Evolutionary conservation across 92 coral and sea anemone genomes (phyloP), one percentile per base, ranked within the genome.

Genomic region (Diadumene lineata): DNA sequence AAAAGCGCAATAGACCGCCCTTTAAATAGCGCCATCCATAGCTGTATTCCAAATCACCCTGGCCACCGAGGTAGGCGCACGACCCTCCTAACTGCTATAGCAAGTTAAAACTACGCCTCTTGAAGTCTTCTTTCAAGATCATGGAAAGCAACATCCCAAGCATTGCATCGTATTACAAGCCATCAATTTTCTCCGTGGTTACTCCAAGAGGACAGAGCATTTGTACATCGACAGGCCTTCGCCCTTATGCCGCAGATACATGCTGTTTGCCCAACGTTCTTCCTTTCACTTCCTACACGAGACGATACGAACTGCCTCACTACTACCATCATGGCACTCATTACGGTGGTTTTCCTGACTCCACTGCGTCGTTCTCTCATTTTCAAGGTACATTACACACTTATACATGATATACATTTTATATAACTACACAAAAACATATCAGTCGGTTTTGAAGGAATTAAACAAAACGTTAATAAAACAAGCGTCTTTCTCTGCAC

Each of bases 101-200:
- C n/a, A n/a, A n/a, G n/a, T n/a, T n/a, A n/a, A n/a, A n/a, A n/a
- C n/a, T n/a, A n/a, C n/a, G n/a, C n/a, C n/a, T n/a, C n/a, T n/a
- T n/a, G n/a, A n/a, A n/a, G n/a, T n/a, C n/a, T n/a, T 3, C 1
- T 28, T 16, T 19, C 27, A 4, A 23, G 1, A n/a, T 56, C 0
- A 90, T 90, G 96, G 96, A 90, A 51, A 73, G 56, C 64, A 84
- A 84, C 73, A 51, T 87, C 64, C 96, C 83, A 70, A 66, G 87
- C 22, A 79, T 82, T 22, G 70, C 90, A 50, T 31, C 92, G 63
- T 88, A 56, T 76, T 91, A 84, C 50, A 93, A 91, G 75, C 79
- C 93, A 25, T 84, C 97, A 24, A 56, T 84, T 31, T 88, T 84
- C 80, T 69, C 92, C 29, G 76, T 91, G 90, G 78, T 91, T 21